Evolutionary conservation across 1,140 invertebrate species (phyloP).

Genomic region (Polypedilum vanderplanki): DNA sequence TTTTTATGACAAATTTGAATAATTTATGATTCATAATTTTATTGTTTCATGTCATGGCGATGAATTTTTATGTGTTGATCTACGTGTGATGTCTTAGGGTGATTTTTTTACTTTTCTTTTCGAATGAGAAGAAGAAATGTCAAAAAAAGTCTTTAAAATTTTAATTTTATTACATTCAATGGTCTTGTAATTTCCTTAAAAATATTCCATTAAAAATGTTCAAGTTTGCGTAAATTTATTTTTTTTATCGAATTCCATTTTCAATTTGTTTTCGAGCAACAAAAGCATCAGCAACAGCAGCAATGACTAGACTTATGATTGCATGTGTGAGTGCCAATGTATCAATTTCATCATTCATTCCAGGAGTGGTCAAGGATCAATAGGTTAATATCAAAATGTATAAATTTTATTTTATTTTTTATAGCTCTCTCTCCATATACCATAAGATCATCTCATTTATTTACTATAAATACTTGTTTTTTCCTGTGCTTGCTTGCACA

Average conservation of each 20-base stretch:
- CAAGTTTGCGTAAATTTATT: too few species aligned
- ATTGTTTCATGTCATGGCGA: background rate
- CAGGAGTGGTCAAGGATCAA: conserved; percentile 27
- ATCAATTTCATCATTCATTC: conserved; percentile 24
- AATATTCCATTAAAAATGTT: too few species aligned
- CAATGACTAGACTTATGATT: background rate
- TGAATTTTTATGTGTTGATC: background rate
- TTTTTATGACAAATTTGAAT: conserved; percentile 13
- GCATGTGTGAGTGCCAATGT: background rate
- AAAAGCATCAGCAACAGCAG: background rate
- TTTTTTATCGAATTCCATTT: background rate
- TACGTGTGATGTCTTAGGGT: background rate
- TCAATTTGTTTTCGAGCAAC: background rate
- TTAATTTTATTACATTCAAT: too few species aligned
- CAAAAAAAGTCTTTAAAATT: background rate
- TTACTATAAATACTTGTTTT: background rate
- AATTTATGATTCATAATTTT: conserved; percentile 25
- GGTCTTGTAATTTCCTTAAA: too few species aligned
- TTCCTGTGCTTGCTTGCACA: too few species aligned
- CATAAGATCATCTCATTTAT: conserved; percentile 10
- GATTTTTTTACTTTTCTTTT: background rate
- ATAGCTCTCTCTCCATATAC: background rate
- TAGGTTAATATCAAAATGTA: conserved; percentile 25
- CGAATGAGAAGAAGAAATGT: background rate
- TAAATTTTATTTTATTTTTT: background rate